phyloP scores from a whole-genome alignment of 2,888 invertebrate genomes.

The Thalpophila matura region DNA sequence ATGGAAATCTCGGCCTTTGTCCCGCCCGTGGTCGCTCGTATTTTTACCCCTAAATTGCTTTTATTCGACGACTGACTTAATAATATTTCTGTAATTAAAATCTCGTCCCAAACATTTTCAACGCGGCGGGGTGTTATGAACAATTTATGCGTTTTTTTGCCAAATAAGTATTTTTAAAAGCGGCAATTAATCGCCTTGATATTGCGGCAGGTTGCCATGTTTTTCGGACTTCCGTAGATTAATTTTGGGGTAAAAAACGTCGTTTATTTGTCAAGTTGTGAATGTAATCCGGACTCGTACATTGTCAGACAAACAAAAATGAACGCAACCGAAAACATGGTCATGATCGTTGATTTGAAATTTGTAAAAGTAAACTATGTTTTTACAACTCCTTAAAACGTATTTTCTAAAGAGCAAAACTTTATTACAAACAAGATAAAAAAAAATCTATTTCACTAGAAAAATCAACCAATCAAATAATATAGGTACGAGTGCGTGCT shows the following conservation, averaged over 20 bases:
- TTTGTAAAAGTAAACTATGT: constrained; percentile 1
- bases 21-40: constrained; percentile 64
- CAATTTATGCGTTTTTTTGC: constrained; percentile 75
- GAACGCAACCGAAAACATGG: constrained; percentile 13
- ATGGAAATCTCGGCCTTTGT: constrained; percentile 85
- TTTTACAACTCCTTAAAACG: neutral
- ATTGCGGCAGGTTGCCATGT: constrained; percentile 63
- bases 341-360: constrained; percentile 20
- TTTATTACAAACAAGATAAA: too few species aligned
- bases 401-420: neutral
- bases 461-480: neutral
- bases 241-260: constrained; percentile 55
- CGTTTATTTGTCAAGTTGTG: constrained; percentile 63
- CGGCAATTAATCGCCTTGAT: constrained; percentile 73
- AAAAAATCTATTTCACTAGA: too few species aligned
- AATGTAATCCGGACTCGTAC: constrained; percentile 49
- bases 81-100: constrained; percentile 89
- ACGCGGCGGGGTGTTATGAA: constrained; percentile 73
- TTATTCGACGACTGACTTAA: constrained; percentile 85
- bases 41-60: constrained; percentile 80
- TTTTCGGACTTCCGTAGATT: constrained; percentile 61
- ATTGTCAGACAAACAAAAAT: constrained; percentile 36
- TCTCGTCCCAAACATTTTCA: constrained; percentile 80
- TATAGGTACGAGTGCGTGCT: too few species aligned
- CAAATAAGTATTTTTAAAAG: constrained; percentile 72